A percentile compares a stretch with the other conserved stretches of the same genome.
phyloP scores from a whole-genome alignment of 2,113 vertebrate genomes.

The Gallinago undulata region DNA sequence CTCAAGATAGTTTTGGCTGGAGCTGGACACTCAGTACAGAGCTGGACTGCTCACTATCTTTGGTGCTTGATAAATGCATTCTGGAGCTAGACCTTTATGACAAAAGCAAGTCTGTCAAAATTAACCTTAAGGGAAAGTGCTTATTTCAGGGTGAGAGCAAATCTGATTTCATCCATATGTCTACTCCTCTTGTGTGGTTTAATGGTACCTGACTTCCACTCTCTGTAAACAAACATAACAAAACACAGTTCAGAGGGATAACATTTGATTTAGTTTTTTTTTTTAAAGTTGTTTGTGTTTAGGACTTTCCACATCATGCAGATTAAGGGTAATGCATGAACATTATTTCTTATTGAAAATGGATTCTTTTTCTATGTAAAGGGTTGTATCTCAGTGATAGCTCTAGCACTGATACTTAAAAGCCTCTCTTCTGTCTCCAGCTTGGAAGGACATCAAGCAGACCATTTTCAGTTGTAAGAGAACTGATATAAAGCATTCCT shows the following conservation, averaged over 20 bases:
- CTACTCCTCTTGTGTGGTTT: background rate
- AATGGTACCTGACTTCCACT: background rate
- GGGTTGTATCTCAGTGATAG: background rate
- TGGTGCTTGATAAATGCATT: background rate
- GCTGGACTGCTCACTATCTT: background rate
- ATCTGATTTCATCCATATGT: background rate
- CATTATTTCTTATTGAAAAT: background rate
- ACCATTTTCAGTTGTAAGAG: background rate
- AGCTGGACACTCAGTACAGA: background rate
- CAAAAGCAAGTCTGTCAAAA: background rate
- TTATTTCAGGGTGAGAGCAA: background rate
- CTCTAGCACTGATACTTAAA: background rate
- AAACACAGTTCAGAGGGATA: background rate
- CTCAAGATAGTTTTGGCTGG: background rate
- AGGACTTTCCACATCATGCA: background rate
- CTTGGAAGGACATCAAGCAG: background rate
- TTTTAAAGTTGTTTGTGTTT: background rate
- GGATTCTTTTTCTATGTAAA: background rate
- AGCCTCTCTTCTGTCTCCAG: background rate
- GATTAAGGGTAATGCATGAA: background rate
- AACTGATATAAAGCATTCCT: background rate
- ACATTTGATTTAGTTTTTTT: background rate
- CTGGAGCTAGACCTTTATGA: background rate
- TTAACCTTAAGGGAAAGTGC: background rate
- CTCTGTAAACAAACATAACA: background rate